Conservation (phyloP, 2,797 vertebrate genomes). For the Melanotaenia trifasciata region DNA sequence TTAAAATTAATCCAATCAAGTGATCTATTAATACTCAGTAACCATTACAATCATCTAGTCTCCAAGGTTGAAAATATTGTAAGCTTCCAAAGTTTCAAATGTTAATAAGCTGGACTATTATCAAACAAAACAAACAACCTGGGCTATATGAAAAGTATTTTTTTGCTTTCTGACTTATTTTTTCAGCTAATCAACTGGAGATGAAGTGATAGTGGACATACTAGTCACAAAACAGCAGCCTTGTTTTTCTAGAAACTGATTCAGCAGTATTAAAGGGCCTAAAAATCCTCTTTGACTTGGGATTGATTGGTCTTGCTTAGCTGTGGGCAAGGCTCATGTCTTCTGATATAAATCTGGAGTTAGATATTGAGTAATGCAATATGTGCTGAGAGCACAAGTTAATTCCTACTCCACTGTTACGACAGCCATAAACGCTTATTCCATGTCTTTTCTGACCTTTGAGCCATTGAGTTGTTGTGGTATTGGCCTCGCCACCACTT, state of each 20-base stretch:
- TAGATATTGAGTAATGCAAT: slow-evolving; percentile 11
- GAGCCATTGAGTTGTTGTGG: slow-evolving; percentile 54
- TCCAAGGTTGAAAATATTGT: not conserved
- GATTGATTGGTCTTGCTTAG: not conserved
- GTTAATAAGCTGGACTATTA: not conserved
- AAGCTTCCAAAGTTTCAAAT: not conserved
- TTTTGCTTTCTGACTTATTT: not conserved
- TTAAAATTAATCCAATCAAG: not conserved
- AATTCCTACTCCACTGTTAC: slow-evolving; percentile 25
- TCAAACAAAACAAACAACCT: not conserved
- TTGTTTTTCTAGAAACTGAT: not conserved
- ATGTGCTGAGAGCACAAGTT: slow-evolving; percentile 37
- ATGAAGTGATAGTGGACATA: not conserved
- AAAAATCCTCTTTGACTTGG: not conserved
- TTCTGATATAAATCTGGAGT: slow-evolving; percentile 2
- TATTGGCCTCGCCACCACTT: slow-evolving; percentile 34
- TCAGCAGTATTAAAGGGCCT: not conserved
- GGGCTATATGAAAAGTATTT: not conserved
- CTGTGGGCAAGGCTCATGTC: not conserved
- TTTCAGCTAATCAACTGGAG: not conserved
- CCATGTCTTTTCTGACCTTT: slow-evolving; percentile 71
- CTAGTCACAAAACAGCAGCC: not conserved
- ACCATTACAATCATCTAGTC: not conserved
- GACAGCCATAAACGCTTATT: slow-evolving; percentile 64
- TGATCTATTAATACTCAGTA: not conserved